Base-by-base conservation (phyloP, 2,888 invertebrate genomes). In the Alcis repandata region DNA sequence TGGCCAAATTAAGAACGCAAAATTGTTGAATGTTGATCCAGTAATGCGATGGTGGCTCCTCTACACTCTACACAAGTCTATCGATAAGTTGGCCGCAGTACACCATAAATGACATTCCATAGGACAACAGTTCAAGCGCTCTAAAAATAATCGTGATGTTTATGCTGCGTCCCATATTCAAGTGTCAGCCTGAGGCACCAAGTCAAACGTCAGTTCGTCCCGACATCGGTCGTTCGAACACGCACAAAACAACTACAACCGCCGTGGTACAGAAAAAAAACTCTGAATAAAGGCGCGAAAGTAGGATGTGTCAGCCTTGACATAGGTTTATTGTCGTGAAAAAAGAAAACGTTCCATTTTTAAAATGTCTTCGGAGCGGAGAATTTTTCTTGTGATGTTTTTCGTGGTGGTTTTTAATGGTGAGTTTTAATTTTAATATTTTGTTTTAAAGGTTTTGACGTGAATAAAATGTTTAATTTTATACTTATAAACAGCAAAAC, bases 101-200 rank as follows among this genome's bases (percentile, higher is more conserved):
- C 66, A 65, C 64, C 68, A 72, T 71, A 69, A 79, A 73, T 79
- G 81, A 79, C 81, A 85, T 85, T 84, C 84, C 79, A 74, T 75
- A 68, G 67, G 72, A 68, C 69, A 71, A 73, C 73, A 75, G 74
- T 75, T 77, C 71, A 72, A 77, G 67, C 64, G 69, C 79, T 86
- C 87, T 86, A 87, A 85, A 87, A 86, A 87, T 87, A 87, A 86
- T 77, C 82, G 79, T 87, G 87, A 86, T 87, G 86, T 83, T 86
- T 86, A 86, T 66, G 67, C 68, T 71, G 54, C 82, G 82, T 79
- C 76, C 79, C 84, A 81, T 84, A 83, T 74, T 83, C 78, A 76
- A 81, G 82, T 84, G 80, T 81, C 82, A 79, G 80, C 75, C 75
- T 79, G 78, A 79, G 80, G 79, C 79, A 78, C 67, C 67, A 70